Percentiles rank a stretch among this genome's conserved stretches.
phyloP scores from a whole-genome alignment of 2,888 invertebrate species.

The Ophion ventricosus region DNA sequence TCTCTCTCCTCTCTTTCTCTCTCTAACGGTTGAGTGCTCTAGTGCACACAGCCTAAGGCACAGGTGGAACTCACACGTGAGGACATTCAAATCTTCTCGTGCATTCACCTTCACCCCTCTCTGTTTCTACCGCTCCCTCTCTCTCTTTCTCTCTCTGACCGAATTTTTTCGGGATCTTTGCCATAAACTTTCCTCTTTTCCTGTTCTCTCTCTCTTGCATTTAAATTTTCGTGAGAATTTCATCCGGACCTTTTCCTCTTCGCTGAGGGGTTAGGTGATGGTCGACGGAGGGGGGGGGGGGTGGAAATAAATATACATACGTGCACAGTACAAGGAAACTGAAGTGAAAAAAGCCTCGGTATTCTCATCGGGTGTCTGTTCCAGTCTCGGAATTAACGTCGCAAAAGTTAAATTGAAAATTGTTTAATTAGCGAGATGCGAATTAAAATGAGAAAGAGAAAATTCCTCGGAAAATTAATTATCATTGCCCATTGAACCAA shows the following conservation, averaged over 20 bases:
- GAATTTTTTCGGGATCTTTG: slow-evolving; percentile 47
- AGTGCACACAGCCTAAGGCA: slow-evolving; percentile 9
- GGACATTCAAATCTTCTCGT: slow-evolving; percentile 36
- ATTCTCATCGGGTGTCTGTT: background rate
- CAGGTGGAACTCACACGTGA: slow-evolving; percentile 52
- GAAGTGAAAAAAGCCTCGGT: background rate
- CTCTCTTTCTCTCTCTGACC: slow-evolving; percentile 6
- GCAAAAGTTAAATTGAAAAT: slow-evolving; percentile 4
- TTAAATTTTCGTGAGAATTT: slow-evolving; percentile 78
- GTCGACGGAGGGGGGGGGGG: background rate
- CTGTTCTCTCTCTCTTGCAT: slow-evolving; percentile 13
- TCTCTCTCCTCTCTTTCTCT: background rate
- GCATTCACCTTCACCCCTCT: background rate
- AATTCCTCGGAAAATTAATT: background rate
- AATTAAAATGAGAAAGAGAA: background rate
- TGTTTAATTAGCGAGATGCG: background rate
- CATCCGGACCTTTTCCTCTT: slow-evolving; percentile 69
- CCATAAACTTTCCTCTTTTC: slow-evolving; percentile 1
- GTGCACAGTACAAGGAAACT: background rate
- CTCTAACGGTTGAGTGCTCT: background rate
- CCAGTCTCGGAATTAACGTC: slow-evolving; percentile 11
- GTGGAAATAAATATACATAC: slow-evolving; percentile 28
- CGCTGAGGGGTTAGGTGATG: background rate
- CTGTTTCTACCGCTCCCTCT: background rate
- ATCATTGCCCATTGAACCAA: background rate